These are phyloP conservation scores for Drosophila mayaguana DNA, from an alignment of 2,888 invertebrate species.

Conservation along the genomic window DNA sequence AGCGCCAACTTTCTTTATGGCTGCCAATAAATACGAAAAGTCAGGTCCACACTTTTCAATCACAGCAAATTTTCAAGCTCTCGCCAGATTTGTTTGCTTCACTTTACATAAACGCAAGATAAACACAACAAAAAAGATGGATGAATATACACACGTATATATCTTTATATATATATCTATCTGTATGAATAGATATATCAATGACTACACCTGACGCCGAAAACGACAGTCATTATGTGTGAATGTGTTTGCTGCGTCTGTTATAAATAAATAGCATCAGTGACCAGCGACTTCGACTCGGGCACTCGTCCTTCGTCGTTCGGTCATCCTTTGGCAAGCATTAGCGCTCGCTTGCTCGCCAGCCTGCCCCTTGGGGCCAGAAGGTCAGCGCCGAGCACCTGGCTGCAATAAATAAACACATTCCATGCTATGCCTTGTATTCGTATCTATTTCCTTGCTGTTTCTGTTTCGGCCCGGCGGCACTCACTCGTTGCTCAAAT, in stretches of 20 bases:
- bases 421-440: conserved; percentile 38
- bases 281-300: conserved; percentile 36
- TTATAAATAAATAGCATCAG: conserved; percentile 59
- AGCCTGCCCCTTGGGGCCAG: conserved; percentile 45
- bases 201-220: conserved; percentile 71
- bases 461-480: conserved; percentile 44
- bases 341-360: neutral
- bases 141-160: conserved; percentile 40
- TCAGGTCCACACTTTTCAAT: conserved; percentile 74
- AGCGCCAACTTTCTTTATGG: conserved; percentile 73
- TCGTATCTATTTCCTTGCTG: conserved; percentile 33
- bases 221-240: conserved; percentile 79
- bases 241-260: conserved; percentile 43
- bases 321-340: conserved; percentile 15
- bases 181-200: conserved; percentile 60
- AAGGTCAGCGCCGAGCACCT: conserved; percentile 70
- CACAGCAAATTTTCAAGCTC: conserved; percentile 61
- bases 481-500: conserved; percentile 52
- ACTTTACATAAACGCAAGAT: conserved; percentile 34
- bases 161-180: neutral
- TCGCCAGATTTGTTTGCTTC: conserved; percentile 45
- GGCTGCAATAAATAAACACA: conserved; percentile 78
- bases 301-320: neutral
- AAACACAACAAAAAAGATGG: conserved; percentile 13
- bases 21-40: conserved; percentile 73